Conservation (phyloP, 2,888 invertebrate species). For the Rotaria magnacalcarata region DNA sequence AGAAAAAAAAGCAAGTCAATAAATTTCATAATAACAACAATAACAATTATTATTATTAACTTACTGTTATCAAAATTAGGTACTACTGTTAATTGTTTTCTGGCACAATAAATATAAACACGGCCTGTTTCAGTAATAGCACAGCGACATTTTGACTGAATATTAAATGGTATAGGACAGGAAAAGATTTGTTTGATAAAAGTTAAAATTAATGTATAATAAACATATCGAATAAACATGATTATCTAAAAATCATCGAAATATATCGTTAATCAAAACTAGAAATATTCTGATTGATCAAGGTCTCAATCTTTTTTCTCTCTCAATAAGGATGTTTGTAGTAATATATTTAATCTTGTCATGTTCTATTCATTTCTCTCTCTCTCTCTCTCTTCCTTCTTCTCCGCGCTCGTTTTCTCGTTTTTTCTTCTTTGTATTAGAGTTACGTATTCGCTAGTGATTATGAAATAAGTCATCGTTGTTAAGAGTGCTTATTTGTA, state of each 20-base stretch:
- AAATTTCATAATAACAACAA: neutral
- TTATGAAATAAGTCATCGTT: conserved; percentile 1
- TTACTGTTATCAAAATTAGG: conserved; percentile 40
- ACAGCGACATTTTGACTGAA: conserved; percentile 35
- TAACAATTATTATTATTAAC: neutral
- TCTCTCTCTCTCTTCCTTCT: neutral
- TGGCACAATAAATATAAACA: conserved; percentile 46
- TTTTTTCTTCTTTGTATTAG: neutral
- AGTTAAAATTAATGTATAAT: neutral
- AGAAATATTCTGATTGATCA: no score
- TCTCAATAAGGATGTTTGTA: neutral
- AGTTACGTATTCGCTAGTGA: neutral
- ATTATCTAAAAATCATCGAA: neutral
- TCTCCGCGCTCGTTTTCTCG: neutral
- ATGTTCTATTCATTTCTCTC: neutral
- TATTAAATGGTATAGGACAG: conserved; percentile 33
- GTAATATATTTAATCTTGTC: neutral
- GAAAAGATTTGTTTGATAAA: neutral
- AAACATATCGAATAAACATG: neutral
- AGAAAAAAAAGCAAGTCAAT: neutral
- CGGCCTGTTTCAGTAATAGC: conserved; percentile 12
- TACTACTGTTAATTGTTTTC: conserved; percentile 37
- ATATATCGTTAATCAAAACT: no score
- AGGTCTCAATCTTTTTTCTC: no score
- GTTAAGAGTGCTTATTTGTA: conserved; percentile 14